Evolutionary conservation across 2,888 invertebrate genomes (phyloP).

Genomic region (Ochropacha duplaris): DNA sequence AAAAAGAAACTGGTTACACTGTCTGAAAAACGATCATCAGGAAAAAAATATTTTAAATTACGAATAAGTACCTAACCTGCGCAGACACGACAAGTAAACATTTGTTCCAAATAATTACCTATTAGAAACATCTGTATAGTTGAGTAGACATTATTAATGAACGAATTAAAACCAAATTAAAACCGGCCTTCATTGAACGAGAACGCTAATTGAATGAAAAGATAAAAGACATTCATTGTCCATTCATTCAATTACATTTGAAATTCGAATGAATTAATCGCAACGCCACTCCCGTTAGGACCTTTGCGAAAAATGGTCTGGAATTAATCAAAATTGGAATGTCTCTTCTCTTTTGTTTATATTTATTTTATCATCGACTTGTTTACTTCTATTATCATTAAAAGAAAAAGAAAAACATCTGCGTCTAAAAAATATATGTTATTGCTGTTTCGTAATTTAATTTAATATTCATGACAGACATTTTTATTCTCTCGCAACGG

Average conservation of each 20-base stretch:
- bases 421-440: neutral
- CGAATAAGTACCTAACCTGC: neutral
- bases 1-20: too few relatives aligned
- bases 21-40: too few relatives aligned
- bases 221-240: slow-evolving; percentile 37
- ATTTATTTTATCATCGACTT: too few relatives aligned
- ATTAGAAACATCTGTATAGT: slow-evolving; percentile 9
- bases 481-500: neutral
- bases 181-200: slow-evolving; percentile 36
- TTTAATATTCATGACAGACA: neutral
- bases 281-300: slow-evolving; percentile 20
- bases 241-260: slow-evolving; percentile 45
- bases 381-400: too few relatives aligned
- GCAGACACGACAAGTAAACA: neutral
- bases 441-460: neutral
- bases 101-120: neutral
- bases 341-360: neutral
- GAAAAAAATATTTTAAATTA: neutral
- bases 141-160: slow-evolving; percentile 26
- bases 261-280: slow-evolving; percentile 28
- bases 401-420: neutral
- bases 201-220: slow-evolving; percentile 52
- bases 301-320: slow-evolving; percentile 26
- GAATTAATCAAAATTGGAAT: slow-evolving; percentile 11
- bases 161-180: slow-evolving; percentile 40